A percentile compares a stretch with the other conserved stretches of the same genome.
phyloP scores from a whole-genome alignment of 2,797 vertebrate genomes.

The Micropoecilia bifurca region DNA sequence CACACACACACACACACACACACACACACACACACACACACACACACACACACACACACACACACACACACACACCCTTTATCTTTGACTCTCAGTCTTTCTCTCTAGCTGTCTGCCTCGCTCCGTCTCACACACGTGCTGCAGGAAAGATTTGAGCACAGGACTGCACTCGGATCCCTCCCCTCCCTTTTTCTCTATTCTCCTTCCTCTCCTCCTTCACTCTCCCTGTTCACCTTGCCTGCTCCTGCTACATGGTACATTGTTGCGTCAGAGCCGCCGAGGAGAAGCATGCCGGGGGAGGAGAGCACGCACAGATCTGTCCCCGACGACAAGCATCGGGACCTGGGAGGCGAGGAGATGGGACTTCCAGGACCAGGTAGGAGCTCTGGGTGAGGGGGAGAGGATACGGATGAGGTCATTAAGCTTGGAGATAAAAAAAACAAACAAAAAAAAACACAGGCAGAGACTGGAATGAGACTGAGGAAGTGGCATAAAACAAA shows the following conservation, averaged over 20 bases:
- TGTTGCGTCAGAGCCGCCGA: slow-evolving; percentile 75
- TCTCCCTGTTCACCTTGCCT: slow-evolving; percentile 71
- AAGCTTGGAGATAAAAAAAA: background rate
- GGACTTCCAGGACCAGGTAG: slow-evolving; percentile 81
- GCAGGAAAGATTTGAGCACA: slow-evolving; percentile 65
- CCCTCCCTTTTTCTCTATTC: slow-evolving; percentile 30
- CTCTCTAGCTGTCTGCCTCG: slow-evolving; percentile 33
- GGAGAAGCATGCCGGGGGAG: slow-evolving; percentile 81
- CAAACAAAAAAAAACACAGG: background rate
- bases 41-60: background rate
- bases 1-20: too few relatives aligned
- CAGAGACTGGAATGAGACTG: background rate
- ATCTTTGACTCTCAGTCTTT: slow-evolving; percentile 44
- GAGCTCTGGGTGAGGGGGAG: slow-evolving; percentile 46
- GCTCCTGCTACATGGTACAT: slow-evolving; percentile 72
- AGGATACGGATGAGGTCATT: slow-evolving; percentile 1
- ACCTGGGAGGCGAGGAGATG: slow-evolving; percentile 71
- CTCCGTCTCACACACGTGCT: slow-evolving; percentile 69
- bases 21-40: too few relatives aligned
- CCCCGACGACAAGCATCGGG: slow-evolving; percentile 69
- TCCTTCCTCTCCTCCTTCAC: slow-evolving; percentile 36
- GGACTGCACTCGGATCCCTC: slow-evolving; percentile 60
- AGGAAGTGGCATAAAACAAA: slow-evolving; percentile 10
- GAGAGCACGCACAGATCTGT: slow-evolving; percentile 78
- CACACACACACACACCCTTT: background rate